phyloP scores from a whole-genome alignment of 2,113 vertebrate genomes.

The Tychaedon coryphoeus region DNA sequence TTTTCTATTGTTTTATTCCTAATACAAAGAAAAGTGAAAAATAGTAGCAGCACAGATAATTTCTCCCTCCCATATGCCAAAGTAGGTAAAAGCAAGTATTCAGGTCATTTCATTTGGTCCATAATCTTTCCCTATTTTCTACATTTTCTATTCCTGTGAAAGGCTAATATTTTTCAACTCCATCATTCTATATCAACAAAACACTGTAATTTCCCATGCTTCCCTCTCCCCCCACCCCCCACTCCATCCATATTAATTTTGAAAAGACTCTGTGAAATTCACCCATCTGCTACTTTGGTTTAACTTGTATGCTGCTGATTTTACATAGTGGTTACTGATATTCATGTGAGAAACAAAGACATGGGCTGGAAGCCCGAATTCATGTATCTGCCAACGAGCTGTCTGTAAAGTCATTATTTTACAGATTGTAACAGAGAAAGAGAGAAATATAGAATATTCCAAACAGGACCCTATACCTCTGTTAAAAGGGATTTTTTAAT shows the following conservation, averaged over 20 bases:
- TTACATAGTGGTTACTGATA: constrained; percentile 5
- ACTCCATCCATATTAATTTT: background rate
- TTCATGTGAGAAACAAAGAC: constrained; percentile 34
- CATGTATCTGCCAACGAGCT: background rate
- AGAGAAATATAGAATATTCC: background rate
- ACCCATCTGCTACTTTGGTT: constrained; percentile 56
- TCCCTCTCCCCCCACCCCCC: background rate
- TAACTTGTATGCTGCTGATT: constrained; percentile 39
- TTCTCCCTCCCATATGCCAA: background rate
- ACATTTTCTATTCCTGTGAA: constrained; percentile 11
- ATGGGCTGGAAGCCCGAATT: background rate
- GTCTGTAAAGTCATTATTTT: background rate
- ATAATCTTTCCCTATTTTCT: constrained; percentile 5
- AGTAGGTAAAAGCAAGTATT: background rate
- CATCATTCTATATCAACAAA: constrained; percentile 22
- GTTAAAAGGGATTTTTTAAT: background rate
- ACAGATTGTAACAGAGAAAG: background rate
- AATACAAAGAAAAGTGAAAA: constrained; percentile 3
- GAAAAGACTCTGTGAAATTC: constrained; percentile 42
- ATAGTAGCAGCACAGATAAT: background rate
- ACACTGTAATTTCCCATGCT: constrained; percentile 15
- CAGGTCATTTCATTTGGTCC: background rate
- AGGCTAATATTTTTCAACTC: constrained; percentile 41
- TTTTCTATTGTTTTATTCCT: background rate
- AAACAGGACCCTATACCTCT: background rate